Conservation (phyloP, 2,797 vertebrate genomes). For the Xenopus petersii region DNA sequence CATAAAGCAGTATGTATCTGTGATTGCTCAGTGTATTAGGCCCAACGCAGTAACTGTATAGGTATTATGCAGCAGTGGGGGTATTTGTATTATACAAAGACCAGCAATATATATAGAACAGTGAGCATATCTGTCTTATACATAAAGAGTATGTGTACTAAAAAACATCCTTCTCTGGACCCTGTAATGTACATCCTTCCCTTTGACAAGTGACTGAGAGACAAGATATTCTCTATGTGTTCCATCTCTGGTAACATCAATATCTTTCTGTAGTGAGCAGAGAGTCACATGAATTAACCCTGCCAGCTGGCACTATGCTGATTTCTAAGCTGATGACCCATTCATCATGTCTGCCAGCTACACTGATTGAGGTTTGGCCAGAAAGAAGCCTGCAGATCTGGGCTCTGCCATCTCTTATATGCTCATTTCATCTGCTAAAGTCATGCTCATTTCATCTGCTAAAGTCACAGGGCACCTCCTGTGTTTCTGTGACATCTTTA, state of each 20-base stretch:
- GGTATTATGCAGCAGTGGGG: no score
- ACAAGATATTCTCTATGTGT: constrained; percentile 9
- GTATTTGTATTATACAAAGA: background rate
- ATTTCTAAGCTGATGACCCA: constrained; percentile 41
- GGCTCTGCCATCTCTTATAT: constrained; percentile 22
- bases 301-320: constrained; percentile 35
- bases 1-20: background rate
- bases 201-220: background rate
- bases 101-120: background rate
- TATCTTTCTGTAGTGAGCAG: constrained; percentile 25
- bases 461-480: constrained; percentile 33
- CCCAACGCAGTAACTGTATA: no score
- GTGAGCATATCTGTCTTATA: background rate
- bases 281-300: constrained; percentile 25
- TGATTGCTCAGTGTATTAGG: no score
- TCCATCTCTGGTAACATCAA: constrained; percentile 18
- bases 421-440: no score
- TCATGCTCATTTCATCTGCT: constrained; percentile 33
- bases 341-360: constrained; percentile 32
- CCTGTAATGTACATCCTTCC: no score
- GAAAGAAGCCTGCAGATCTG: constrained; percentile 28
- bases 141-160: background rate
- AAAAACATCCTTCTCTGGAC: no score
- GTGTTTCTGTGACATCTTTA: constrained; percentile 5
- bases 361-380: constrained; percentile 8